A percentile compares a stretch with the other conserved stretches of the same genome.
Conservation (phyloP, 2,888 invertebrate species). For the Acanthosepion pharaonis region DNA sequence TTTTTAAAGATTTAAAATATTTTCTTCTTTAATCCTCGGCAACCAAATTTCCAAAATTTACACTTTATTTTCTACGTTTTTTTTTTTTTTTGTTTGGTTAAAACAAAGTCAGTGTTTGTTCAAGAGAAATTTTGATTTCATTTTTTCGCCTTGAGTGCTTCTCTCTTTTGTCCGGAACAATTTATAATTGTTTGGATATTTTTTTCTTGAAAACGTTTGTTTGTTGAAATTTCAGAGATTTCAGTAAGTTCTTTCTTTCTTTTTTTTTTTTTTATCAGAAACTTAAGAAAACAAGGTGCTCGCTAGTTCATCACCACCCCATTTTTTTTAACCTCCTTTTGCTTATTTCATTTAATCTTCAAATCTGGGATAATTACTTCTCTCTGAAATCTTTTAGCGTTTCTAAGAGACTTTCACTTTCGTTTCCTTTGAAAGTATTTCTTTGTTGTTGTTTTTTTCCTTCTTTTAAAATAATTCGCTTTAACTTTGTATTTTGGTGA, state of each 20-base stretch:
- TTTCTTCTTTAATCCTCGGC: neutral
- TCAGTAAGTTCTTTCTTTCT: neutral
- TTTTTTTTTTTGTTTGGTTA: too few species aligned
- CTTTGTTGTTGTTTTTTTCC: neutral
- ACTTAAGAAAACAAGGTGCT: neutral
- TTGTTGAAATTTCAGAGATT: neutral
- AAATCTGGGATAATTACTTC: neutral
- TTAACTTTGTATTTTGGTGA: neutral
- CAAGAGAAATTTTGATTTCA: neutral
- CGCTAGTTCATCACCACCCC: neutral
- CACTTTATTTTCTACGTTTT: neutral
- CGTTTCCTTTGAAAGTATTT: neutral
- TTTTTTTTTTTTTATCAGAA: neutral
- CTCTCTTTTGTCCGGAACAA: neutral
- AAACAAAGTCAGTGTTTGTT: neutral
- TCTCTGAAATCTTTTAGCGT: neutral
- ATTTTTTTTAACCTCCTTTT: too few species aligned
- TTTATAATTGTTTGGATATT: neutral
- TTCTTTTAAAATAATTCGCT: neutral
- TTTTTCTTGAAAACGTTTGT: neutral
- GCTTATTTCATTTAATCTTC: too few species aligned
- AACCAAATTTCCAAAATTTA: neutral
- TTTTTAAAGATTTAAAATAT: neutral
- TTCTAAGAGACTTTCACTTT: neutral
- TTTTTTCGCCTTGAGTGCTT: neutral